Percentiles rank a stretch among this genome's conserved stretches.
These are phyloP conservation scores for Tretioscincus oriximinensis DNA, from an alignment of 2,113 vertebrate genomes.

Conservation along the genomic window DNA sequence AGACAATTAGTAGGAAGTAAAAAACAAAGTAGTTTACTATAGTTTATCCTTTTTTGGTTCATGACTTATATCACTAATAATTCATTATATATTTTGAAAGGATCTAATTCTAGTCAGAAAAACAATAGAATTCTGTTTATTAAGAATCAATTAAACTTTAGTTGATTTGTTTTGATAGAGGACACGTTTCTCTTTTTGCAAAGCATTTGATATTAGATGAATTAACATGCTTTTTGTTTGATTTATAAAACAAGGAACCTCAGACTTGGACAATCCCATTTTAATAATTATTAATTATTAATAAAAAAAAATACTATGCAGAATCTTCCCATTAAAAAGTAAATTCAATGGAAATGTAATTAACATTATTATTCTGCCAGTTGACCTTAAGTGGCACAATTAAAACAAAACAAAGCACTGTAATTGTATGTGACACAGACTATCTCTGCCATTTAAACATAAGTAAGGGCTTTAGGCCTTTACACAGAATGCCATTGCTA, in stretches of 20 bases:
- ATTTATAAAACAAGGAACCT: constrained; percentile 10
- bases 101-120: not conserved
- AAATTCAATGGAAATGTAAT: constrained; percentile 58
- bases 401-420: constrained; percentile 33
- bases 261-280: constrained; percentile 26
- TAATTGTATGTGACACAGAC: constrained; percentile 17
- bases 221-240: constrained; percentile 34
- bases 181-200: constrained; percentile 23
- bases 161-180: constrained; percentile 13
- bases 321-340: constrained; percentile 31
- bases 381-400: constrained; percentile 29
- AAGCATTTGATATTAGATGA: constrained; percentile 2
- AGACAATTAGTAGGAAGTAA: not conserved
- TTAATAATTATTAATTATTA: constrained; percentile 13
- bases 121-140: not conserved
- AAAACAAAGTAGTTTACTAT: not conserved
- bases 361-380: constrained; percentile 49
- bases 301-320: constrained; percentile 32
- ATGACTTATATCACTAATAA: not conserved
- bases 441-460: constrained; percentile 6
- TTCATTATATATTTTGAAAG: constrained; percentile 24
- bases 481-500: not conserved
- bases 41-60: not conserved
- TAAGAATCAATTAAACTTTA: constrained; percentile 21
- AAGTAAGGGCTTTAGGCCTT: constrained; percentile 9